Conservation (phyloP, 1,140 invertebrate genomes). For the Agrilus planipennis region DNA sequence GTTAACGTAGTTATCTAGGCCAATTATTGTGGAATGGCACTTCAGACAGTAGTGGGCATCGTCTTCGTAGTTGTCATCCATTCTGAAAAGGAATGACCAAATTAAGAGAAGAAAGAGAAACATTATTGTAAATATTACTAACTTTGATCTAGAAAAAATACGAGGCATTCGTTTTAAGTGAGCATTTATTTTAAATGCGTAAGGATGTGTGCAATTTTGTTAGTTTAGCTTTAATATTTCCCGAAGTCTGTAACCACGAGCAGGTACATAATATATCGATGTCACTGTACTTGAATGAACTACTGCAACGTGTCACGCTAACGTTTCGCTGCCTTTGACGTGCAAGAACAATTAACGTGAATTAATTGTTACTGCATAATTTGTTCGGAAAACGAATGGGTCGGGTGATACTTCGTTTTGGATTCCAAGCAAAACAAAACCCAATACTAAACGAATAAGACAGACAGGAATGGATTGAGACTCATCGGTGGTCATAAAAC, state of each 20-base stretch:
- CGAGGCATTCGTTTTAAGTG: no score
- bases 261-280: no score
- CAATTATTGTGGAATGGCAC: conserved; percentile 66
- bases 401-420: not conserved
- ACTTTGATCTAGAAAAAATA: no score
- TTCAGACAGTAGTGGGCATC: conserved; percentile 77
- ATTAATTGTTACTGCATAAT: conserved; percentile 10
- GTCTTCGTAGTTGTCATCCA: conserved; percentile 46
- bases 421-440: no score
- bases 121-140: no score
- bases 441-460: no score
- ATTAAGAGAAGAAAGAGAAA: no score
- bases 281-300: conserved; percentile 7
- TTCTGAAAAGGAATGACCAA: conserved; percentile 18
- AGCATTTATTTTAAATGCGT: no score
- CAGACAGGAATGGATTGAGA: conserved; percentile 6
- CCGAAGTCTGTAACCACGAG: no score
- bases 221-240: no score
- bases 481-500: conserved; percentile 8
- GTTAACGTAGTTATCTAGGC: conserved; percentile 64
- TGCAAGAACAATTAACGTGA: conserved; percentile 7
- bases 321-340: conserved; percentile 8
- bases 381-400: conserved; percentile 3
- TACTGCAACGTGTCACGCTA: conserved; percentile 11
- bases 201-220: no score